Evolutionary conservation across 35 echinoderm and acorn worm species (phyloP), one percentile per base, ranked within the genome.

Genomic region (Diadema setosum): DNA sequence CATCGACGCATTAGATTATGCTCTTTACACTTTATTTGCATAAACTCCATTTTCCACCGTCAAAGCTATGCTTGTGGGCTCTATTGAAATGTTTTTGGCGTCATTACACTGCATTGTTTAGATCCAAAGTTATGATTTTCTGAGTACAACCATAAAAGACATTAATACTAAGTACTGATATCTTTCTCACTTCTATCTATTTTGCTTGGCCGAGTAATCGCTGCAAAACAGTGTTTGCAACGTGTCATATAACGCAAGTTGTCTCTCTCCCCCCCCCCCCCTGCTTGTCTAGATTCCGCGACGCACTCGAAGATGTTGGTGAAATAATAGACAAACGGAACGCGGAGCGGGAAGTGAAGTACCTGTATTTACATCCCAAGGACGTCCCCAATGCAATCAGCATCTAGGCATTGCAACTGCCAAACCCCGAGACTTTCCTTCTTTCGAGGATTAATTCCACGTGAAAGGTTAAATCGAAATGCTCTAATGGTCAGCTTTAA

Each of bases 301-400:
- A 81, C 26, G 81, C 85, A 1, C 42, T 92, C 17, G 45, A 57
- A 15, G 65, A 59, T 21, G 81, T 96, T 50, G 85, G 59, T 15
- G 43, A 74, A 44, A 73, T 65, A 5, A 92, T 96, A 32, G 87
- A 92, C 18, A 8, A 81, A 44, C 56, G 90, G 39, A 96, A 96
- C 42, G 84, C 26, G 15, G 24, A 15, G 1, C 65, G 90, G 31
- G 55, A 83, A 16, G 31, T 55, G 16, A 63, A 84, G 11, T 96
- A 96, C 70, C 35, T 60, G 3, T 85, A 80, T 45, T 74, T 87
- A 56, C 60, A 96, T 32, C 94, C 94, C 0, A 67, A 84, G 4
- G 58, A 92, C 18, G 65, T 96, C 64, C 89, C 94, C 24, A 96
- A 96, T 67, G 70, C 90, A 12, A 96, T 92, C 3, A 92, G 90